Evolutionary conservation across 2,113 vertebrate genomes (phyloP), one percentile per base, ranked within the genome.

Genomic region (crab-eating macaque (Macaca fascicularis)): DNA sequence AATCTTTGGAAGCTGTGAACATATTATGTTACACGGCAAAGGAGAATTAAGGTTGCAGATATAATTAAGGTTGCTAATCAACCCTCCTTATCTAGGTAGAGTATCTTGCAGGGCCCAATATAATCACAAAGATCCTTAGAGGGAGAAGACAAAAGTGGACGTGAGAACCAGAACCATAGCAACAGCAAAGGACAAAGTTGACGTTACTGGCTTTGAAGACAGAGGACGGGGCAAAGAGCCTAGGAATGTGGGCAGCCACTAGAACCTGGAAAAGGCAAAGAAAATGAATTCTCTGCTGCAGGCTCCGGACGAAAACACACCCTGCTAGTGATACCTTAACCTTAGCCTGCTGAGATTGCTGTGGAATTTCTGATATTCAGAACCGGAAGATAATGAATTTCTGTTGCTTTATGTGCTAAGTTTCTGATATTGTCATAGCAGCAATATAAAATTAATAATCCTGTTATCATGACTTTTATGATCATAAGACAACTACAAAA

Each of bases 251-350:
- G 13, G 20, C 12, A 25, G 8, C n/a, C 2, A 0, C 11, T 25
- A 81, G 79, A 93, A 89, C 8, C 0, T 11, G 3, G 23, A 57
- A 76, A 92, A 80, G 5, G 2, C 3, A 76, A 69, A 80, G 30
- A 45, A 9, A 23, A 27, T 1, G 5, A 3, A 16, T 32, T 22
- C 4, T n/a, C 1, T 2, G 5, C 25, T 27, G 22, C 4, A 61
- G 27, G 10, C 4, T 84, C 3, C 6, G 30, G 12, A 25, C 61
- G 88, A 32, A 50, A 48, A 17, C 13, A 23, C 3, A 27, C 3
- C 12, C 6, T n/a, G 10, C 4, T 17, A 6, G 30, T 14, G 14
- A 30, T 22, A n/a, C 14, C 6, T 8, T 74, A 14, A 45, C n/a
- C 4, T 11, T 35, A 79, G n/a, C 1, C 20, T 12, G 67, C 1